These are phyloP conservation scores for Percopsis omiscomaycus DNA, from an alignment of 2,797 vertebrate genomes.

Conservation along the genomic window DNA sequence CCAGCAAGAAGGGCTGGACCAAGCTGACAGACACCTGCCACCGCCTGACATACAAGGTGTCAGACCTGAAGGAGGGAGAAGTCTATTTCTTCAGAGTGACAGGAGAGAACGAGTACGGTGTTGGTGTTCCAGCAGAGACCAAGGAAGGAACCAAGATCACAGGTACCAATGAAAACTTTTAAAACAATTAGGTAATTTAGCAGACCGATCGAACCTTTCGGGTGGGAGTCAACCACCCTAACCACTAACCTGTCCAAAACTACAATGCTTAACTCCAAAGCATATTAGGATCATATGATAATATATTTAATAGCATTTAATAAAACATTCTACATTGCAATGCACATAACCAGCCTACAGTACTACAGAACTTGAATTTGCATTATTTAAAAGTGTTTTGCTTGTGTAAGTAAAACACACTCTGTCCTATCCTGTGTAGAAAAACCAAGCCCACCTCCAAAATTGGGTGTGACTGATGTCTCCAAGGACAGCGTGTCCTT, in stretches of 20 bases:
- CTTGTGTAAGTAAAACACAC: conserved; percentile 17
- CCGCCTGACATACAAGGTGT: conserved; percentile 91
- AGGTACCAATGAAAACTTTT: conserved; percentile 77
- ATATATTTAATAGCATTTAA: neutral
- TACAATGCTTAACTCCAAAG: too few species aligned
- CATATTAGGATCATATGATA: neutral
- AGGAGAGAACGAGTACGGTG: conserved; percentile 94
- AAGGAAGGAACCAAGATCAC: conserved; percentile 96
- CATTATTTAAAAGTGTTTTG: neutral
- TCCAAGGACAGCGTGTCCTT: conserved; percentile 92
- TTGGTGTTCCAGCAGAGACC: conserved; percentile 87
- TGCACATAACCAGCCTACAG: neutral
- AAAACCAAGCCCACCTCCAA: conserved; percentile 96
- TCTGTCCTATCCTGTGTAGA: conserved; percentile 74
- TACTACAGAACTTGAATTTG: neutral
- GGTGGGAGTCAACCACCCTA: too few species aligned
- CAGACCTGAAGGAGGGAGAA: conserved; percentile 87
- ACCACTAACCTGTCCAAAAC: too few species aligned
- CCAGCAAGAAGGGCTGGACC: conserved; percentile 97
- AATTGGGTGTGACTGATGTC: conserved; percentile 88
- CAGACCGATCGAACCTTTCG: too few species aligned
- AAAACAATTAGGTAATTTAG: neutral
- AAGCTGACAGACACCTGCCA: conserved; percentile 90
- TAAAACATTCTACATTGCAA: too few species aligned
- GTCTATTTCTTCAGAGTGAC: conserved; percentile 95